Evolutionary conservation across 1,140 invertebrate species (phyloP), one percentile per base, ranked within the genome.

Genomic region (Lithobius niger): DNA sequence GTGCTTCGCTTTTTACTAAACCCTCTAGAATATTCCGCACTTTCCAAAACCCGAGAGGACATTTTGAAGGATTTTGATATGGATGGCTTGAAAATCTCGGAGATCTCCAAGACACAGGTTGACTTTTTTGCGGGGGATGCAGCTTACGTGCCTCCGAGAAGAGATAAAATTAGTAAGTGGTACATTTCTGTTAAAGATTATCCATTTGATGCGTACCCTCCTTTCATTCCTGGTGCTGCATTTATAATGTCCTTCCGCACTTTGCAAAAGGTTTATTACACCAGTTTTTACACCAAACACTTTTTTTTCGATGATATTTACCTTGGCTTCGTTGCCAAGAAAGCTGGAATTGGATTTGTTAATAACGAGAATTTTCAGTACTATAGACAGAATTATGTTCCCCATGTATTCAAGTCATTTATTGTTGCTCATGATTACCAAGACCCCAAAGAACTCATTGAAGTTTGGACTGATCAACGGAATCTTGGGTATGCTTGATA

Each of bases 301-400:
- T 88, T 90, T 64, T 77, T 79, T 48, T 93, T 93, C 68, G 89
- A 94, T 72, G 90, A 94, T 68, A 81, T 94, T 51, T 92, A 82
- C 69, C 62, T 94, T 45, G 86, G 82, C 21, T 74, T 94, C 55
- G 74, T 91, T 31, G 86, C 88, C 0, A 81, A 83, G 54, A 90
- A 91, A 70, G 76, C 81, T 2, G 76, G 78, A 1, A 81, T 93
- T 27, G 76, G 79, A 49, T 82, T 84, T 1, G 77, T 79, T 57
- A 88, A 94, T 68, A 88, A 81, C 64, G 71, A 82, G n/a, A 75
- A 86, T 25, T 88, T 94, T 71, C 77, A 88, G 70, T 89, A 88
- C 70, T 81, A 86, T 66, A 82, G 83, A 60, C 84, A 84, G 64
- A 62, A 71, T 27, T 89, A 88, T 66, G 75, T 73, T 36, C 74